Evolutionary conservation across 2,113 vertebrate species (phyloP), one percentile per base, ranked within the genome.

Genomic region (Zootoca vivipara): DNA sequence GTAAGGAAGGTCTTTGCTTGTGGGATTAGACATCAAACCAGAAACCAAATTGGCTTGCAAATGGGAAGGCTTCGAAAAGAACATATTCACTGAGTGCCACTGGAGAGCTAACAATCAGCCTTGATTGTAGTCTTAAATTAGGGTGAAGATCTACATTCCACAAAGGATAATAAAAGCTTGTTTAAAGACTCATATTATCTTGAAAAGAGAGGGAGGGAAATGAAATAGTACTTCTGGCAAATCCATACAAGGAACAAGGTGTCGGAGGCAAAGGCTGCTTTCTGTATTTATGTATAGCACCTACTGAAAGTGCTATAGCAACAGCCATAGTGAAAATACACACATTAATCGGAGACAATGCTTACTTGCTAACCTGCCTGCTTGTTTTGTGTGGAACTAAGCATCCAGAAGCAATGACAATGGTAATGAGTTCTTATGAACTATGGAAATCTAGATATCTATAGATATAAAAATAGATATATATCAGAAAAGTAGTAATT

Each of bases 91-190:
- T 77, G n/a, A 6, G 8, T 77, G 33, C 4, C 73, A 85, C 5
- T 42, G 62, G 38, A 85, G 73, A 75, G 58, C 13, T 20, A 38
- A 33, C 74, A 85, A 75, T 77, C 56, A 77, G 35, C 26, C 56
- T 64, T 85, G 73, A 85, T 77, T 85, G 56, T 40, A n/a, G 16
- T 77, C 40, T 75, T n/a, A 77, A 75, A 85, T 77, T 62, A 77
- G 33, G 56, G 77, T 85, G 58, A 78, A 85, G 58, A n/a, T 65
- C 75, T 15, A 85, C 30, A 85, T 42, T 42, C 28, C 38, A 40
- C 35, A 64, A 42, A 78, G 30, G 28, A 77, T 62, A 78, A 85
- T 24, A 40, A 73, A 56, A 30, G 38, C 35, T 30, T 42, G 38
- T 77, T 85, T 46, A 65, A 13, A 77, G 28, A 65, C 40, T 22